Percentiles rank a stretch among this genome's conserved stretches.
Conservation (phyloP, 2,888 invertebrate genomes). For the Drosophila mulleri region DNA sequence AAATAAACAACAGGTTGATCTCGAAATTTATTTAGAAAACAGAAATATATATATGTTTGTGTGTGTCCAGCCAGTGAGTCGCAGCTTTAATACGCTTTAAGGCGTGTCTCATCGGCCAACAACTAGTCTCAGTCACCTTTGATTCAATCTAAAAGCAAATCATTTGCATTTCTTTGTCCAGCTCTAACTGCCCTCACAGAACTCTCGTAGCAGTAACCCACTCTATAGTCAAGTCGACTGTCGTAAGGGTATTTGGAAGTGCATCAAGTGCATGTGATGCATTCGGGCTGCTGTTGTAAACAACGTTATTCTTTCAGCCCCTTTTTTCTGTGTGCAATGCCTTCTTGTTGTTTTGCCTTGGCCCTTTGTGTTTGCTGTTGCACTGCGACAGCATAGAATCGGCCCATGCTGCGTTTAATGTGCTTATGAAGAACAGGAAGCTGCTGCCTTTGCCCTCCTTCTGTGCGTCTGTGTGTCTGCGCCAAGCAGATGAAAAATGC, state of each 20-base stretch:
- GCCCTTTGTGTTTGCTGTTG: conserved; percentile 47
- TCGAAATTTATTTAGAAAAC: conserved; percentile 62
- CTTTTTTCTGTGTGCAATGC: neutral
- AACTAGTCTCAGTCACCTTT: neutral
- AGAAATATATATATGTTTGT: conserved; percentile 3
- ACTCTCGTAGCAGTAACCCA: neutral
- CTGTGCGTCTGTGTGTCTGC: conserved; percentile 1
- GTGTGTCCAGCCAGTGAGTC: neutral
- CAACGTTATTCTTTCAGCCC: conserved; percentile 29
- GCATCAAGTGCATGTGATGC: conserved; percentile 57
- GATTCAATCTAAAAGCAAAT: neutral
- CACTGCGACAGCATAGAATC: conserved; percentile 41
- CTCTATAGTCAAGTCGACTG: neutral
- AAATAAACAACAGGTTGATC: conserved; percentile 62
- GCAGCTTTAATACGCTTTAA: conserved; percentile 25
- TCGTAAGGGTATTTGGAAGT: conserved; percentile 30
- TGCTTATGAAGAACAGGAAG: conserved; percentile 62
- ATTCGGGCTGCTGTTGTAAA: conserved; percentile 48
- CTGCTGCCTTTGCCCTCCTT: neutral
- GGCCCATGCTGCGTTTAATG: conserved; percentile 60
- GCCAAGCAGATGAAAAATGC: conserved; percentile 48
- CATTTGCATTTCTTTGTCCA: neutral
- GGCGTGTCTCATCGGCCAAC: neutral
- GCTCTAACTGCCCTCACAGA: neutral
- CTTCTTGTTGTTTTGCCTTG: conserved; percentile 25